These are phyloP conservation scores for Nineta flava DNA, from an alignment of 2,888 invertebrate genomes.

Conservation along the genomic window DNA sequence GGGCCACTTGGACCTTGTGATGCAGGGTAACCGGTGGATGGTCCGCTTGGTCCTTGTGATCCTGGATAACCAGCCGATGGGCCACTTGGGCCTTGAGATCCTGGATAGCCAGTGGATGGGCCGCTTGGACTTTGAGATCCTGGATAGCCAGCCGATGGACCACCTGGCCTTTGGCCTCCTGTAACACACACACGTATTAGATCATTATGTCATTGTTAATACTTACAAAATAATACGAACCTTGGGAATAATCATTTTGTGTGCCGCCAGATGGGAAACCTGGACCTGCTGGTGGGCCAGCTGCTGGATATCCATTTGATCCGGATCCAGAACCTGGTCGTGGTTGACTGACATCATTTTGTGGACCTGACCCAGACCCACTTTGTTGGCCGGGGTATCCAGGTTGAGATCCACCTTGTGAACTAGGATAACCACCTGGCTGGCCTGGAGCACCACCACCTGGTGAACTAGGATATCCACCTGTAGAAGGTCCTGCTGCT, in stretches of 20 bases:
- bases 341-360: slow-evolving; percentile 12
- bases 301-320: slow-evolving; percentile 15
- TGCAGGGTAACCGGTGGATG: slow-evolving; percentile 15
- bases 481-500: slow-evolving; percentile 8
- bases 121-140: slow-evolving; percentile 14
- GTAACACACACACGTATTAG: slow-evolving; percentile 10
- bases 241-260: slow-evolving; percentile 5
- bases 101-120: slow-evolving; percentile 14
- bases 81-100: slow-evolving; percentile 23
- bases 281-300: slow-evolving; percentile 4
- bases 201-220: slow-evolving; percentile 3
- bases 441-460: slow-evolving; percentile 4
- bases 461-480: slow-evolving; percentile 9
- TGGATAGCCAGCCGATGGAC: slow-evolving; percentile 12
- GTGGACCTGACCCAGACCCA: slow-evolving; percentile 11
- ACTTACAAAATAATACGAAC: background rate
- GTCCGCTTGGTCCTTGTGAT: slow-evolving; percentile 15
- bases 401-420: slow-evolving; percentile 8
- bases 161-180: slow-evolving; percentile 13
- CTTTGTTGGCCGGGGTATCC: slow-evolving; percentile 10
- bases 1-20: slow-evolving; percentile 9
- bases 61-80: slow-evolving; percentile 18
- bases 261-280: slow-evolving; percentile 7
- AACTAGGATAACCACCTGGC: slow-evolving; percentile 9
- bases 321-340: slow-evolving; percentile 12